phyloP scores from a whole-genome alignment of 1,140 invertebrate species.

The Apolygus lucorum region DNA sequence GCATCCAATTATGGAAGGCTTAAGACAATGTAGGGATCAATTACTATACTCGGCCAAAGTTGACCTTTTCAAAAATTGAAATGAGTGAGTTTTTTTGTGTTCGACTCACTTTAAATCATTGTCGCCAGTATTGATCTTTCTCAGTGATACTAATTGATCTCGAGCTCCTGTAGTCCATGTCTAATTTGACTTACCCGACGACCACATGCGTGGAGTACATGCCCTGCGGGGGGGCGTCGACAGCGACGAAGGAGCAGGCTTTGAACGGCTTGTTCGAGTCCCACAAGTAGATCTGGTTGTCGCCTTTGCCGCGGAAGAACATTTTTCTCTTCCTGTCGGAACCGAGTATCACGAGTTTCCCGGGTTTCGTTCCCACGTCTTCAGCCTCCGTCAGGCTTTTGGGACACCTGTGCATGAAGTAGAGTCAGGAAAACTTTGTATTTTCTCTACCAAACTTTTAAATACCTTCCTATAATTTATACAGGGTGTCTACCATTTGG shows the following conservation, averaged over 20 bases:
- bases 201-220: background rate
- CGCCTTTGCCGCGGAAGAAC: constrained; percentile 35
- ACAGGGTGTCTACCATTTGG: too few species aligned
- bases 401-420: background rate
- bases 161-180: background rate
- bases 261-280: background rate
- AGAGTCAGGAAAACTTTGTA: background rate
- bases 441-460: too few species aligned
- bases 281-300: constrained; percentile 48
- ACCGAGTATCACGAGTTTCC: constrained; percentile 30
- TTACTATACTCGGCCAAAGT: too few species aligned
- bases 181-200: background rate
- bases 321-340: constrained; percentile 22
- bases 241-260: background rate
- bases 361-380: constrained; percentile 27
- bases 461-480: too few species aligned
- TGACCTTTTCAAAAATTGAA: too few species aligned
- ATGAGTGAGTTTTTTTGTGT: too few species aligned
- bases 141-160: too few species aligned
- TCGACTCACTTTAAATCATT: too few species aligned
- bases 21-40: too few species aligned
- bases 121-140: too few species aligned
- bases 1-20: too few species aligned
- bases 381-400: background rate
- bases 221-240: background rate